Evolutionary conservation across 1,140 invertebrate species (phyloP), one percentile per base, ranked within the genome.

Genomic region (Melanaphis sacchari): DNA sequence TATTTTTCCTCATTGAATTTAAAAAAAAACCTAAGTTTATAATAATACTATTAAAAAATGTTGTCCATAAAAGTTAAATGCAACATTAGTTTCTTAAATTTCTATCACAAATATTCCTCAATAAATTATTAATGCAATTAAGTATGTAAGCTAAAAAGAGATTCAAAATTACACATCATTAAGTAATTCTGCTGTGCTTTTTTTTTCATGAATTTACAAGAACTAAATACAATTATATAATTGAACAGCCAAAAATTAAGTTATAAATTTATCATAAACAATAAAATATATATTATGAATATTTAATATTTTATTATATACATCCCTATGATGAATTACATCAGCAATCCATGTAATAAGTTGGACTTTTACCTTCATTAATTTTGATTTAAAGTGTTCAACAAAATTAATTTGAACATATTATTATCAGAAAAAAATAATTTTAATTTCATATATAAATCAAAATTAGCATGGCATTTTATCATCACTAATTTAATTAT

Each of bases 381-480:
- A 59, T 59, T 31, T 31, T 31, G 31, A 9, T 22, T 81, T 4
- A 8, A 31, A 36, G 21, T 6, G 66, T 81, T 36, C 18, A 59
- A 81, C 54, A 59, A 81, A 81, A 82, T 82, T 8, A 38, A 43
- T 43, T 82, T 84, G 22, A 9, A 87, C n/a, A 18, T 8, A 87
- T n/a, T 1, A 26, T 46, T 31, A 21, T 87, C 84, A 87, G 84
- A 87, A n/a, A 46, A n/a, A 46, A 5, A 46, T 1, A n/a, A n/a
- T 46, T 87, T 87, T 85, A 31, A 85, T 87, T 31, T 87, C 85
- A 87, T 87, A 46, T 9, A 7, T 54, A 26, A 59, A 91, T 91
- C 90, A 91, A 91, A 81, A 91, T 91, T 91, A 91, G 89, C 89
- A 90, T 90, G 89, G 89, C 89, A 90, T 59, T 59, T 31, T 26